Evolutionary conservation across 2,797 vertebrate genomes (phyloP).

Genomic region (Dallia pectoralis): DNA sequence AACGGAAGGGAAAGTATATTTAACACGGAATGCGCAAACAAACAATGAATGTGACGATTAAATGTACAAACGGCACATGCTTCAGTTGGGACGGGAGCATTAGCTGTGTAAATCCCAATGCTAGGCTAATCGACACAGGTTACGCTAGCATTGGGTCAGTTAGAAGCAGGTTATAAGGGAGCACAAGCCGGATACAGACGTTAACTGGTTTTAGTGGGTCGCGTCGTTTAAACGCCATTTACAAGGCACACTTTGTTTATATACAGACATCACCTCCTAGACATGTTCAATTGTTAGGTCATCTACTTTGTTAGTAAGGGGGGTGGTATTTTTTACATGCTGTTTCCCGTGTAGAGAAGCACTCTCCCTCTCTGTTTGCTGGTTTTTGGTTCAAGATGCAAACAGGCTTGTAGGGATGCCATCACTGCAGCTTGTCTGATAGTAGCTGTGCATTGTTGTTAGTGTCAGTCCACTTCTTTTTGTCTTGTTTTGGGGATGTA

Average conservation of each 20-base stretch:
- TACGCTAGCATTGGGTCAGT: conserved; percentile 85
- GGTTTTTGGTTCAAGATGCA: conserved; percentile 83
- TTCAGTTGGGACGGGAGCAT: conserved; percentile 77
- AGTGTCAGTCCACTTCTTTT: conserved; percentile 90
- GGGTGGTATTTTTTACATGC: conserved; percentile 82
- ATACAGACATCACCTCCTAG: conserved; percentile 85
- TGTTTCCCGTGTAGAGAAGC: conserved; percentile 76
- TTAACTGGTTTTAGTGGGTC: conserved; percentile 88
- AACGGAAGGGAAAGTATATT: conserved; percentile 63
- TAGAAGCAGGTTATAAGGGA: conserved; percentile 90
- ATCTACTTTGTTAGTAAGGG: conserved; percentile 92
- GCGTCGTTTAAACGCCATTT: conserved; percentile 85
- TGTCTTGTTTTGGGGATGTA: conserved; percentile 45
- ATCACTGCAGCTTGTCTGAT: conserved; percentile 81
- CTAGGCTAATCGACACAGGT: conserved; percentile 70
- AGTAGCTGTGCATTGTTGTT: conserved; percentile 82
- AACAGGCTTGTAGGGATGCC: conserved; percentile 83
- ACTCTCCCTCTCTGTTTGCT: conserved; percentile 59
- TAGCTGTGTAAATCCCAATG: conserved; percentile 71
- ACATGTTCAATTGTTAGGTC: conserved; percentile 73
- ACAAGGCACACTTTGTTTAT: conserved; percentile 97
- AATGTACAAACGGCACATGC: conserved; percentile 77
- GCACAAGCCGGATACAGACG: conserved; percentile 87
- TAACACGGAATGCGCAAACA: conserved; percentile 63
- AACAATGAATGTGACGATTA: conserved; percentile 74